Evolutionary conservation across 2,113 vertebrate genomes (phyloP).

Genomic region (Anthoscopus minutus): DNA sequence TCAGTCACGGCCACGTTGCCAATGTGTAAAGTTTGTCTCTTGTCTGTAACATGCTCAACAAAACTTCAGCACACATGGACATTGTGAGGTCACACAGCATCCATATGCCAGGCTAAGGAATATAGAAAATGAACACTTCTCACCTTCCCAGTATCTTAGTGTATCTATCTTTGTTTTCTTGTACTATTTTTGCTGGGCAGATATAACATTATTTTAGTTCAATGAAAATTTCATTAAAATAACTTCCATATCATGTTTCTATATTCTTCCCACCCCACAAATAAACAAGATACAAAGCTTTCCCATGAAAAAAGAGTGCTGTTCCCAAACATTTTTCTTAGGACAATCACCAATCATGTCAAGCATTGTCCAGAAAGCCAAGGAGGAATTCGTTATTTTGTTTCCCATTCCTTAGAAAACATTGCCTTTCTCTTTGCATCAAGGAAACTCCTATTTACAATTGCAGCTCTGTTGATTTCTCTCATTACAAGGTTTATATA

Average conservation of each 20-base stretch:
- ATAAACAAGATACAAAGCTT: not conserved
- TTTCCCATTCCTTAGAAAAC: not conserved
- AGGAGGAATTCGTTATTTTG: not conserved
- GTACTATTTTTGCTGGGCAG: not conserved
- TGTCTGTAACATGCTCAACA: not conserved
- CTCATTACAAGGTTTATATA: not conserved
- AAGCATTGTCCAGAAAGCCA: not conserved
- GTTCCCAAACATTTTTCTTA: not conserved
- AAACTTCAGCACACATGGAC: not conserved
- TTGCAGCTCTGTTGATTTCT: not conserved
- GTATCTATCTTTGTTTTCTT: not conserved
- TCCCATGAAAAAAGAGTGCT: not conserved
- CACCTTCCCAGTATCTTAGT: not conserved
- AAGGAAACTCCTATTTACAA: not conserved
- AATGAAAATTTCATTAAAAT: not conserved
- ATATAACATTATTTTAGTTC: not conserved
- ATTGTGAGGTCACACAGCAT: not conserved
- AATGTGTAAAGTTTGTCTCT: not conserved
- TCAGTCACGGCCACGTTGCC: fast-evolving
- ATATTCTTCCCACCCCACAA: not conserved
- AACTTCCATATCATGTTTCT: not conserved
- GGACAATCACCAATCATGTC: not conserved
- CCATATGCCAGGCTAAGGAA: not conserved
- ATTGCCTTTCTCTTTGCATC: not conserved
- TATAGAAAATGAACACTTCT: not conserved